Conservation (phyloP, 2,888 invertebrate species). For the Rhyacophila evoluta region DNA sequence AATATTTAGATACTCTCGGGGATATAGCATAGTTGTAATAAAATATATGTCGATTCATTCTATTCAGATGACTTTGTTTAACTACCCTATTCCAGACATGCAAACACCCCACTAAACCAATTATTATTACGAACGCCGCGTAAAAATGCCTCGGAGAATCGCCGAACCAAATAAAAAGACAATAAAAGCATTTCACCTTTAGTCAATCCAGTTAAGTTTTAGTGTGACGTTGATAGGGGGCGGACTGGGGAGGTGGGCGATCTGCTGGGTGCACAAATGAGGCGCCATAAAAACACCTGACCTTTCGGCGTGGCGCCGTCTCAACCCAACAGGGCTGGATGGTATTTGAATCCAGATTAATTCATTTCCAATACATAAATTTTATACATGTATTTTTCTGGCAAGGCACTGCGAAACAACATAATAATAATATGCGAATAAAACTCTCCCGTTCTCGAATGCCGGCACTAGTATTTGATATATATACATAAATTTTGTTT, state of each 20-base stretch:
- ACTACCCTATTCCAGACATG: not conserved
- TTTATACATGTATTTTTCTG: not conserved
- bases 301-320: constrained; percentile 22
- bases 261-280: constrained; percentile 9
- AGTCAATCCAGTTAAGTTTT: constrained; percentile 24
- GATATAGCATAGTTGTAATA: too few species aligned
- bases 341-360: constrained; percentile 13
- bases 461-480: too few species aligned
- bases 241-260: not conserved
- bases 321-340: not conserved
- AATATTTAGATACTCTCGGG: too few species aligned
- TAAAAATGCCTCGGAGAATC: not conserved
- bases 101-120: not conserved
- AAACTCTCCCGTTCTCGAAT: too few species aligned
- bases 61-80: too few species aligned
- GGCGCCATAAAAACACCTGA: constrained; percentile 24
- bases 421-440: too few species aligned
- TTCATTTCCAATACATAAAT: constrained; percentile 22
- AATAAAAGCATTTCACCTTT: constrained; percentile 24
- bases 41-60: too few species aligned
- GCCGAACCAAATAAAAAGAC: constrained; percentile 5
- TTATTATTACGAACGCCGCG: not conserved
- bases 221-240: constrained; percentile 24
- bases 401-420: not conserved
- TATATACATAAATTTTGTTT: too few species aligned